Conservation (phyloP, 2,113 vertebrate genomes). For the Proteles cristata region DNA sequence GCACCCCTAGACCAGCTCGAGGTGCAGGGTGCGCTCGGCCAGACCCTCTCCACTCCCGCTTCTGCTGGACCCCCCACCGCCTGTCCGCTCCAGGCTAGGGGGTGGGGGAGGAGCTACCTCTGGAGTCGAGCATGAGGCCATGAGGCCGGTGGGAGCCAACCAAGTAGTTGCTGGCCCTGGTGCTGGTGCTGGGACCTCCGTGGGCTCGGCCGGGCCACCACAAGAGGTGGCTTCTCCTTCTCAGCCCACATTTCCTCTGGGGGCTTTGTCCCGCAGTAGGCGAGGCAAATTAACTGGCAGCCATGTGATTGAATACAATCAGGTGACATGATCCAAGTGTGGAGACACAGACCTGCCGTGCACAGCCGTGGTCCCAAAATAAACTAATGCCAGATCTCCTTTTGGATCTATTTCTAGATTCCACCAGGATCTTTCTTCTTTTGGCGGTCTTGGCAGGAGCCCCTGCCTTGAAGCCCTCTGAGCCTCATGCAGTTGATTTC, state of each 20-base stretch:
- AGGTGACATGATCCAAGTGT: not conserved
- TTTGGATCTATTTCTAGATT: not conserved
- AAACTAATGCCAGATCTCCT: not conserved
- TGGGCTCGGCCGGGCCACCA: accelerated
- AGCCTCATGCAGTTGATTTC: not conserved
- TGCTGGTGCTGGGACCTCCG: not conserved
- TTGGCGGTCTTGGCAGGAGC: not conserved
- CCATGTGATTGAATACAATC: no score
- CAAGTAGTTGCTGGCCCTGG: not conserved
- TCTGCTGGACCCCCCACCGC: no score
- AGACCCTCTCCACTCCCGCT: not conserved
- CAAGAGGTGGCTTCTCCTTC: accelerated
- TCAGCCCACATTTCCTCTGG: not conserved
- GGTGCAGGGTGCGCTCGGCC: no score
- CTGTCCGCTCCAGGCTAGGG: not conserved
- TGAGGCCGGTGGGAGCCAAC: not conserved
- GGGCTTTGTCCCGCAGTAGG: no score
- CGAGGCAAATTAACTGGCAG: not conserved
- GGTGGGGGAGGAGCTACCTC: not conserved
- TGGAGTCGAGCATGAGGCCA: not conserved
- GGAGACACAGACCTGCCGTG: not conserved
- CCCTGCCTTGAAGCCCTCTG: not conserved
- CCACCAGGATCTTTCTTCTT: not conserved
- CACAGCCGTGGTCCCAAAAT: not conserved
- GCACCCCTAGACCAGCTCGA: no score